Conservation (phyloP, 2,113 vertebrate species). For the Pachyramphus minor region DNA sequence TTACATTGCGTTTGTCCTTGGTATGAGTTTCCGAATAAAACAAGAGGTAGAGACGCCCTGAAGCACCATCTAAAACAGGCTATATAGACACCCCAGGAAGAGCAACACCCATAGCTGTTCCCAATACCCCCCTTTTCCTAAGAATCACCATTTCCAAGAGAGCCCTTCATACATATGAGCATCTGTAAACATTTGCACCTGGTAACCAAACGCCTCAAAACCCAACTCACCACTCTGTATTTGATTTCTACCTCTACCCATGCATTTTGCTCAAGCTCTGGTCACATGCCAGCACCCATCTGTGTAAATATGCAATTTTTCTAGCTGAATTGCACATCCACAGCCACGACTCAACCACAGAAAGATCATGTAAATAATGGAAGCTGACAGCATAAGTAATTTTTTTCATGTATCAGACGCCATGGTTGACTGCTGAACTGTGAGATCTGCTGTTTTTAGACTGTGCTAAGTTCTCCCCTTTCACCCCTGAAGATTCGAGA, state of each 20-base stretch:
- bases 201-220: not conserved
- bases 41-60: not conserved
- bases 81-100: not conserved
- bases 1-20: not conserved
- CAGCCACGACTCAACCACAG: constrained; percentile 48
- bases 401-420: constrained; percentile 67
- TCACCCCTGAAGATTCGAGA: constrained; percentile 47
- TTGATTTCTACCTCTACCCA: constrained; percentile 21
- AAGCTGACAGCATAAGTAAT: constrained; percentile 74
- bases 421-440: constrained; percentile 69
- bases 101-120: not conserved
- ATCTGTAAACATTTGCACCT: not conserved
- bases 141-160: not conserved
- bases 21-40: not conserved
- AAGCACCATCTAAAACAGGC: not conserved
- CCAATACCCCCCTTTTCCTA: not conserved
- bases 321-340: constrained; percentile 65
- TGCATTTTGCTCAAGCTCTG: constrained; percentile 9
- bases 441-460: constrained; percentile 69
- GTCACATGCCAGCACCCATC: constrained; percentile 68
- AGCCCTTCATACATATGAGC: not conserved
- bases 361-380: constrained; percentile 74
- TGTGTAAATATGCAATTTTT: constrained; percentile 68
- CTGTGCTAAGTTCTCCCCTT: constrained; percentile 53
- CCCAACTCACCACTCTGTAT: not conserved